Conservation (phyloP, 2,888 invertebrate genomes). For the Megamerina dolium region DNA sequence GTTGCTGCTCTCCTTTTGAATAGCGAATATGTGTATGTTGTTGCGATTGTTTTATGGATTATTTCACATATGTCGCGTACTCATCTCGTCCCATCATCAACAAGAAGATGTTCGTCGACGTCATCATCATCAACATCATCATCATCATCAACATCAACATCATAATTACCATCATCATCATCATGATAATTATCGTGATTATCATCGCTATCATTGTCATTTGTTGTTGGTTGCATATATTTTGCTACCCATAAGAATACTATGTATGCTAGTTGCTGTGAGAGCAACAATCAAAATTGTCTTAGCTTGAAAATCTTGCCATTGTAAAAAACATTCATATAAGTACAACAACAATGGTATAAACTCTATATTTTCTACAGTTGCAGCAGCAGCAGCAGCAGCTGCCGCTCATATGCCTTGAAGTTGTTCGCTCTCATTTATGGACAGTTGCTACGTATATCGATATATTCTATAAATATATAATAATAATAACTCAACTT, state of each 20-base stretch:
- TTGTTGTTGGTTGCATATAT: too few species aligned
- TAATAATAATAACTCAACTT: not conserved
- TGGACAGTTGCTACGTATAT: slow-evolving; percentile 17
- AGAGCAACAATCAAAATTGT: too few species aligned
- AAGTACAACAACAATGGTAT: too few species aligned
- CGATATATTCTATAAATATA: not conserved
- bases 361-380: not conserved
- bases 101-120: too few species aligned
- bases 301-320: slow-evolving; percentile 27
- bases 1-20: slow-evolving; percentile 1
- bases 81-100: slow-evolving; percentile 15
- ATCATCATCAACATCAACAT: too few species aligned
- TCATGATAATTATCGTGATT: too few species aligned
- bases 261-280: too few species aligned
- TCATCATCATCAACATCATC: too few species aligned
- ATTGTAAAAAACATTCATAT: too few species aligned
- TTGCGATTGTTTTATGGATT: slow-evolving; percentile 8
- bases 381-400: slow-evolving; percentile 5
- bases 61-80: slow-evolving; percentile 7
- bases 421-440: slow-evolving; percentile 25
- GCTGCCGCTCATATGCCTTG: slow-evolving; percentile 15
- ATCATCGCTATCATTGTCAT: too few species aligned
- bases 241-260: too few species aligned
- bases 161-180: too few species aligned
- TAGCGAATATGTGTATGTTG: slow-evolving; percentile 7